Evolutionary conservation across 2,797 vertebrate species (phyloP).

Genomic region (Yasuhikotakia modesta): DNA sequence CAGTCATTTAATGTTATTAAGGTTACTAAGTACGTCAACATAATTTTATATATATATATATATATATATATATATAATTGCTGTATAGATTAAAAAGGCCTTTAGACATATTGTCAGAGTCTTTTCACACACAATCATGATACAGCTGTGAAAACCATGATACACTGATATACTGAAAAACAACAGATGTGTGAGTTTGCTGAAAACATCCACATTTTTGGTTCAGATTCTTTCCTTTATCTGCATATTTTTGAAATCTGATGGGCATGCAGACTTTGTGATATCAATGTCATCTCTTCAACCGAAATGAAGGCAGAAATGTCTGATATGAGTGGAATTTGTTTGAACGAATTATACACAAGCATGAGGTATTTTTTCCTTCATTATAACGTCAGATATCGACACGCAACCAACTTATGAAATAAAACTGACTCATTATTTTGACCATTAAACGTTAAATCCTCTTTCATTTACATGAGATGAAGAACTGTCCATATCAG

Average conservation of each 20-base stretch:
- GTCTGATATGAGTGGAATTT: constrained; percentile 19
- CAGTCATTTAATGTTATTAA: constrained; percentile 73
- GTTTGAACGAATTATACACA: constrained; percentile 14
- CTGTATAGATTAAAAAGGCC: constrained; percentile 63
- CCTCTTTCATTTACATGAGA: too few relatives aligned
- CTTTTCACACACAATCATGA: constrained; percentile 70
- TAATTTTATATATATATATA: constrained; percentile 66
- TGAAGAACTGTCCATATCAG: too few relatives aligned
- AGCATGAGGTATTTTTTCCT: constrained; percentile 51
- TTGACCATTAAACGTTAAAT: too few relatives aligned
- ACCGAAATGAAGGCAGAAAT: constrained; percentile 48
- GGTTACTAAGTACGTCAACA: constrained; percentile 76
- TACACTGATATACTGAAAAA: constrained; percentile 19
- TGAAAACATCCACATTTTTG: constrained; percentile 64
- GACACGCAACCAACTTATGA: constrained; percentile 10
- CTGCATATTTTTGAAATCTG: constrained; percentile 45
- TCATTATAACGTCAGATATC: constrained; percentile 13
- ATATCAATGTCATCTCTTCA: constrained; percentile 10
- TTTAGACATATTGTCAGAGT: constrained; percentile 33
- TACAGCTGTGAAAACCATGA: constrained; percentile 63
- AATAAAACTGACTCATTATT: not conserved
- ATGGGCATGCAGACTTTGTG: constrained; percentile 21
- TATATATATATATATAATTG: constrained; percentile 60
- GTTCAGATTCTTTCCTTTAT: constrained; percentile 41
- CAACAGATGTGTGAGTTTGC: constrained; percentile 41